These are phyloP conservation scores for Loripinus fragilis DNA, from an alignment of 2,888 invertebrate species.

Conservation along the genomic window DNA sequence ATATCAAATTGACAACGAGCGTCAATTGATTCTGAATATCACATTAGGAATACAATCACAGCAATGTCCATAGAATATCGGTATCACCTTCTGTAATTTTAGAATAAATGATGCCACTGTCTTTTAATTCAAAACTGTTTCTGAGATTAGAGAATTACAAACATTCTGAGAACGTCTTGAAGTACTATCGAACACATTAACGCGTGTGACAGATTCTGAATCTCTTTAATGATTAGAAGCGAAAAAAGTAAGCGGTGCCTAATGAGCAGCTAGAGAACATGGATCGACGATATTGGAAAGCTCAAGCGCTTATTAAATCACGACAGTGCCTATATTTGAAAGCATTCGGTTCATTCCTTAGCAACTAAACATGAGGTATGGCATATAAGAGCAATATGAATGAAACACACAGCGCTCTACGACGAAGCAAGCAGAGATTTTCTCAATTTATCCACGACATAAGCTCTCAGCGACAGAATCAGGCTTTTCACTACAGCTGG, in stretches of 20 bases:
- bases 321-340: background rate
- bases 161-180: background rate
- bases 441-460: constrained; percentile 2
- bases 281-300: constrained; percentile 4
- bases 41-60: too few species aligned
- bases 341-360: background rate
- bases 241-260: constrained; percentile 11
- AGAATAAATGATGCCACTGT: too few species aligned
- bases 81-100: too few species aligned
- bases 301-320: constrained; percentile 4
- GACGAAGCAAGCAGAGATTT: constrained; percentile 1
- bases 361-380: background rate
- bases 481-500: constrained; percentile 5
- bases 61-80: too few species aligned
- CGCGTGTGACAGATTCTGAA: constrained; percentile 8
- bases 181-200: constrained; percentile 20
- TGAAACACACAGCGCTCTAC: background rate
- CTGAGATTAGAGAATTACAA: background rate
- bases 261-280: background rate
- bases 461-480: constrained; percentile 10
- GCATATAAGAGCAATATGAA: background rate
- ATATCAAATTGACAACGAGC: too few species aligned
- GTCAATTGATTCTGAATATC: too few species aligned
- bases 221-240: constrained; percentile 8
- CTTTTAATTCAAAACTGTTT: background rate